Base-by-base conservation (phyloP, 2,113 vertebrate genomes). In the Oreochromis spilurus region DNA sequence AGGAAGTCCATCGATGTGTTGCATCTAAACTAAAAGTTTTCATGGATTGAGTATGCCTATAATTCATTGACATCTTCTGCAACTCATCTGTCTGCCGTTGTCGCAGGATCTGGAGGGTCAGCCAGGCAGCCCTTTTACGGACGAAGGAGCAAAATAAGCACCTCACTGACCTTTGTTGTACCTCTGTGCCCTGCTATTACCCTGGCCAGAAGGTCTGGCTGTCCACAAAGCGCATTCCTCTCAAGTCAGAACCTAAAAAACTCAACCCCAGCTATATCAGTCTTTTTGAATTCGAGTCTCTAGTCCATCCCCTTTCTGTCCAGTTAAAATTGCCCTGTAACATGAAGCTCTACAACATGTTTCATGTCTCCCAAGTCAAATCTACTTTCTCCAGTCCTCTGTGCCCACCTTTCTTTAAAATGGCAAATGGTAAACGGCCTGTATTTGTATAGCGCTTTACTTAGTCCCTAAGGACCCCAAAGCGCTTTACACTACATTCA, bases 331-430 rank as follows among this genome's bases (percentile, higher is more conserved):
- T 62, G 1, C 57, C 17, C 58, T n/a, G 58, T 36, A 62, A 36
- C 58, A 36, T 62, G 4, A 62, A 62, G 58, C 31, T 62, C 58
- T 17, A 62, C 31, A 62, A 36, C 1, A 19, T 36, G 58, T 62
- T 62, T 62, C 17, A 62, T 62, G 58, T 62, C 9, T 62, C 58
- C 58, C 31, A 62, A 62, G 17, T 62, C 31, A 62, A 62, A 62
- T 36, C 58, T 62, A 62, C 31, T 62, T 62, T 62, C 34, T 62
- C 31, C 58, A 1, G 58, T n/a, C 5, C 31, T 36, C 17, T 62
- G 1, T 62, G 31, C 58, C 58, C 31, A 62, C 58, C 58, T 62
- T 62, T 62, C 58, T 62, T 36, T 62, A 62, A 9, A 19, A 62
- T n/a, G 19, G 24, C 24, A 24, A 24, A 24, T 24, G 24, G 24